phyloP scores from a whole-genome alignment of 2,113 vertebrate species.

The Syrmaticus mikado region DNA sequence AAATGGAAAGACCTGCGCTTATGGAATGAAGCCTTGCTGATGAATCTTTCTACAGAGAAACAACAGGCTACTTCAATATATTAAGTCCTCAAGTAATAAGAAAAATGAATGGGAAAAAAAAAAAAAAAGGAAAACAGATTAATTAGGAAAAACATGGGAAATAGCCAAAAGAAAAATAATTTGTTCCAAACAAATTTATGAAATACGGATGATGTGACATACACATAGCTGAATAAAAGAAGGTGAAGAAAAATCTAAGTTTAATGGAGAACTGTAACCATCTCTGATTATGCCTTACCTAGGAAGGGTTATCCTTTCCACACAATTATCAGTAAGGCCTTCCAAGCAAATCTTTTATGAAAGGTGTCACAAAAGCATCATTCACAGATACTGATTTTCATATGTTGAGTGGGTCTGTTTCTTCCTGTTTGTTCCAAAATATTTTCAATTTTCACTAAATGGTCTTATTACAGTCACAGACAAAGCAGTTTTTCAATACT shows the following conservation, averaged over 20 bases:
- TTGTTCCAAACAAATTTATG: not conserved
- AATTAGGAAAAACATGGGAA: not conserved
- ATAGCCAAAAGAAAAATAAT: not conserved
- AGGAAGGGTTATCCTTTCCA: not conserved
- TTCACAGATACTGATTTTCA: not conserved
- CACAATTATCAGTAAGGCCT: not conserved
- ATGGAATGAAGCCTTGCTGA: not conserved
- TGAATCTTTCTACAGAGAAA: not conserved
- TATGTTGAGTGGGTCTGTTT: not conserved
- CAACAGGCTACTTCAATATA: not conserved
- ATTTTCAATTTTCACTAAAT: constrained; percentile 22
- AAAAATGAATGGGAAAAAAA: not conserved
- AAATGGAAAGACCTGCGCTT: not conserved
- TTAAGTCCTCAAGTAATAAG: not conserved
- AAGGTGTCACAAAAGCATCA: constrained; percentile 28
- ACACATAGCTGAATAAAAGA: not conserved
- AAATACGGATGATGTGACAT: not conserved
- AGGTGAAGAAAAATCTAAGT: not conserved
- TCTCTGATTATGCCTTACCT: not conserved
- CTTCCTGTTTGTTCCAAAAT: constrained; percentile 13
- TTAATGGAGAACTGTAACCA: not conserved
- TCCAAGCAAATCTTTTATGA: not conserved
- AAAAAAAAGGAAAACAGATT: not conserved
- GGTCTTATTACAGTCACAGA: not conserved
- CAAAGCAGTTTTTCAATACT: constrained; percentile 16